These are phyloP conservation scores for Drosophila setosimentum DNA, from an alignment of 2,888 invertebrate genomes.

Conservation along the genomic window DNA sequence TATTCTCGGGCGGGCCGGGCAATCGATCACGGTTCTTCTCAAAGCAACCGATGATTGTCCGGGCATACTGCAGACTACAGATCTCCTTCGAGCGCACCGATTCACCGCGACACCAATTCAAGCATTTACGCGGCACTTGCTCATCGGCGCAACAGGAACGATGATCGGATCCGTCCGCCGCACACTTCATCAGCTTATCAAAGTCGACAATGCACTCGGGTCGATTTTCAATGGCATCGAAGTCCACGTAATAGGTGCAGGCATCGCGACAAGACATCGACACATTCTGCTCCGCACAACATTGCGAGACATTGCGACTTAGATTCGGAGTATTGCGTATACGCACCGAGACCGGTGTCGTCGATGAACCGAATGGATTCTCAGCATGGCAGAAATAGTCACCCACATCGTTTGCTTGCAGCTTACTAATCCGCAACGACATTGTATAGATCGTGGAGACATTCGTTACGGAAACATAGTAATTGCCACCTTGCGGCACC, in stretches of 20 bases:
- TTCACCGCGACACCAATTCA: conserved; percentile 94
- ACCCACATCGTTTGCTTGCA: conserved; percentile 90
- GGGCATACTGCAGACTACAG: conserved; percentile 91
- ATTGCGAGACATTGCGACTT: conserved; percentile 90
- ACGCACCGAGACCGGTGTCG: conserved; percentile 90
- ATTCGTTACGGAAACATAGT: conserved; percentile 88
- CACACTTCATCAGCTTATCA: conserved; percentile 94
- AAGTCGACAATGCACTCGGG: conserved; percentile 93
- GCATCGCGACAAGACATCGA: conserved; percentile 92
- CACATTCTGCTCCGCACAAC: conserved; percentile 93
- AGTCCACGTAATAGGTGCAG: conserved; percentile 93
- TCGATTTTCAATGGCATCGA: conserved; percentile 92
- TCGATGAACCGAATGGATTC: conserved; percentile 91
- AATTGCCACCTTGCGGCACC: conserved; percentile 92
- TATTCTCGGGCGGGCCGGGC: conserved; percentile 92
- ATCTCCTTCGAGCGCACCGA: conserved; percentile 88
- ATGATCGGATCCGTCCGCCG: conserved; percentile 93
- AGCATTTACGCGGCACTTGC: conserved; percentile 92
- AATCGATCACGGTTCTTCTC: conserved; percentile 91
- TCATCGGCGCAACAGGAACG: conserved; percentile 92
- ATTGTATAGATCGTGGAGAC: conserved; percentile 90
- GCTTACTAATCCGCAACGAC: conserved; percentile 90
- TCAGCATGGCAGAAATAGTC: conserved; percentile 94
- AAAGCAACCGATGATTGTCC: conserved; percentile 92
- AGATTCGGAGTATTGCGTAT: conserved; percentile 88